Evolutionary conservation across 2,113 vertebrate genomes (phyloP).

Genomic region (Egretta garzetta): DNA sequence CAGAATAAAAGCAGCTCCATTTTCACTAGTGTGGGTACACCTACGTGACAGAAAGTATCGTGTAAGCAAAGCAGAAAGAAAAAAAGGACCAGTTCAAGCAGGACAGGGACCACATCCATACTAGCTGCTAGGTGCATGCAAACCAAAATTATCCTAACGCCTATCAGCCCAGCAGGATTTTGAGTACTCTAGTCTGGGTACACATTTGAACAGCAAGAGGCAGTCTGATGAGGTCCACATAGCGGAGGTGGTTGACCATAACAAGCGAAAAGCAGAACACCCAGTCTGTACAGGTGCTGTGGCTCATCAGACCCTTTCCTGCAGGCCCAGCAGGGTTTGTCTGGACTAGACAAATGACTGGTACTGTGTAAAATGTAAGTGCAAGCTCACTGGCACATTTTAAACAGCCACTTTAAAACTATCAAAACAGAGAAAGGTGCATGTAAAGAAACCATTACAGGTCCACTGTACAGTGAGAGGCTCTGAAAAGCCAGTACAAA

Average conservation of each 20-base stretch:
- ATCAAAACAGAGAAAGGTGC: not conserved
- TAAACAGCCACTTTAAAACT: not conserved
- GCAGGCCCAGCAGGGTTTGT: not conserved
- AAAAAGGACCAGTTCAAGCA: not conserved
- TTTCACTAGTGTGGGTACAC: not conserved
- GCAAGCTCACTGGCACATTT: not conserved
- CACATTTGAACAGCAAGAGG: not conserved
- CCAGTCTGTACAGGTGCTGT: not conserved
- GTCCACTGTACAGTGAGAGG: not conserved
- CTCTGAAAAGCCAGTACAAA: not conserved
- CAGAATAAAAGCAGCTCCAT: not conserved
- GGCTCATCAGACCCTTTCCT: not conserved
- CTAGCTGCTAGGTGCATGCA: not conserved
- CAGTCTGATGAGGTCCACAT: not conserved
- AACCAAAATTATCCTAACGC: not conserved
- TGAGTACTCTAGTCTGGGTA: not conserved
- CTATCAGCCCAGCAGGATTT: not conserved
- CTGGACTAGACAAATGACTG: not conserved
- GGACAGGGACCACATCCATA: not conserved
- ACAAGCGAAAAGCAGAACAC: not conserved
- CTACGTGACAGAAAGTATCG: not conserved
- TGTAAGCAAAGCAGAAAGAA: not conserved
- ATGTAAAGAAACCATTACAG: not conserved
- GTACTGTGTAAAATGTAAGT: not conserved
- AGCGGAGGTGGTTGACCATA: accelerated